Conservation (phyloP, 2,113 vertebrate genomes). For the Paradoxurus hermaphroditus region DNA sequence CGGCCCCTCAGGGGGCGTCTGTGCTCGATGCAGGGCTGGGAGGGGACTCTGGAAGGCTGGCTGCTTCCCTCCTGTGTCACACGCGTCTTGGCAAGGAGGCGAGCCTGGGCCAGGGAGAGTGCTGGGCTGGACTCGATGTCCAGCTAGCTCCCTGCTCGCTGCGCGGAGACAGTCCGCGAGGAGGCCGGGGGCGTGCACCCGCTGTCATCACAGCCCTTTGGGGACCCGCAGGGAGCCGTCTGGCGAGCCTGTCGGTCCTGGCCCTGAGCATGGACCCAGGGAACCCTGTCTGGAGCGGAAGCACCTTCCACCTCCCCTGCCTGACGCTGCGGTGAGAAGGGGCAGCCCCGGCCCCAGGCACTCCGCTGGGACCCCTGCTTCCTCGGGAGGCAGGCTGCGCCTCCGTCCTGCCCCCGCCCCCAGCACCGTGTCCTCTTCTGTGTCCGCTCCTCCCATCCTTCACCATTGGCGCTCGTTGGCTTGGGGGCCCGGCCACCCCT, state of each 20-base stretch:
- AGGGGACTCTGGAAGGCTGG: background rate
- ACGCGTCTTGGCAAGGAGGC: fast-evolving
- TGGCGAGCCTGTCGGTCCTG: background rate
- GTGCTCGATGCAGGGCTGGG: background rate
- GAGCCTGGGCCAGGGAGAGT: background rate
- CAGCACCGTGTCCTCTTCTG: background rate
- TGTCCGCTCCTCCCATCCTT: background rate
- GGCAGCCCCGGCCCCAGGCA: background rate
- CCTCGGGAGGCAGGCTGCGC: fast-evolving
- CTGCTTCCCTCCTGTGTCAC: background rate
- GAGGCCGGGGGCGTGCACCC: background rate
- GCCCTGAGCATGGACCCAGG: background rate
- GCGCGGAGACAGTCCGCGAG: background rate
- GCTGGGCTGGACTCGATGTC: no score
- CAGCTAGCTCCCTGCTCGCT: background rate
- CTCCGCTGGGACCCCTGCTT: background rate
- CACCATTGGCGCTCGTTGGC: fast-evolving
- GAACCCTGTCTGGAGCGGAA: background rate
- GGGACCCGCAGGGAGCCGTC: background rate
- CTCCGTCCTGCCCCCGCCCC: no score
- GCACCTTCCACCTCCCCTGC: fast-evolving
- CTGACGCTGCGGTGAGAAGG: background rate
- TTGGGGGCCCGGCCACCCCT: background rate
- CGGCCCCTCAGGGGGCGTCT: background rate
- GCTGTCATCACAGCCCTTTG: background rate